These are phyloP conservation scores for Cotesia vestalis DNA, from an alignment of 1,140 invertebrate species.

Conservation along the genomic window DNA sequence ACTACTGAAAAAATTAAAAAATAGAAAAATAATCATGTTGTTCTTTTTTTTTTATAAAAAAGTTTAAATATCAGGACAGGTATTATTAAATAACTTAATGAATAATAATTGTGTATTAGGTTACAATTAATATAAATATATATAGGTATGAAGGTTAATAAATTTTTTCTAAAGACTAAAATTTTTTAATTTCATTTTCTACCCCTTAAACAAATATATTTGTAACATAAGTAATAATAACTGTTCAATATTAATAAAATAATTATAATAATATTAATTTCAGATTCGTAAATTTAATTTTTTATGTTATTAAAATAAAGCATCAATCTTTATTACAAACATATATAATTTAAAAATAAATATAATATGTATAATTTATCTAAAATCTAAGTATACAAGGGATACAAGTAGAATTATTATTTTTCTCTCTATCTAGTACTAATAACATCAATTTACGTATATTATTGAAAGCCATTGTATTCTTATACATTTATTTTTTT, in stretches of 20 bases:
- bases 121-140: conserved; percentile 18
- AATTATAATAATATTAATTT: too few species aligned
- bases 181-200: conserved; percentile 8
- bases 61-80: too few species aligned
- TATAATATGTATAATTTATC: neutral
- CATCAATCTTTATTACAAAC: too few species aligned
- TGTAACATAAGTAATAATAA: conserved; percentile 3
- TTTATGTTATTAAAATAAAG: too few species aligned
- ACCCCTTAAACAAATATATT: conserved; percentile 4
- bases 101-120: conserved; percentile 13
- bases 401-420: conserved; percentile 9
- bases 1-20: too few species aligned
- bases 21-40: too few species aligned
- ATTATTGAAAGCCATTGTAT: conserved; percentile 35
- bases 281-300: too few species aligned
- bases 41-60: too few species aligned
- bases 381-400: conserved; percentile 36
- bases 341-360: neutral
- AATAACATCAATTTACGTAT: conserved; percentile 42
- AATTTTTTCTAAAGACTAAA: conserved; percentile 19
- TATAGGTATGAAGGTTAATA: conserved; percentile 17
- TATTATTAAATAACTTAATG: neutral
- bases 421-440: conserved; percentile 33
- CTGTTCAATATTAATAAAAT: too few species aligned
- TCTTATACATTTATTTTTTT: conserved; percentile 12